phyloP scores from a whole-genome alignment of 2,113 vertebrate species.

The Alligator sinensis region DNA sequence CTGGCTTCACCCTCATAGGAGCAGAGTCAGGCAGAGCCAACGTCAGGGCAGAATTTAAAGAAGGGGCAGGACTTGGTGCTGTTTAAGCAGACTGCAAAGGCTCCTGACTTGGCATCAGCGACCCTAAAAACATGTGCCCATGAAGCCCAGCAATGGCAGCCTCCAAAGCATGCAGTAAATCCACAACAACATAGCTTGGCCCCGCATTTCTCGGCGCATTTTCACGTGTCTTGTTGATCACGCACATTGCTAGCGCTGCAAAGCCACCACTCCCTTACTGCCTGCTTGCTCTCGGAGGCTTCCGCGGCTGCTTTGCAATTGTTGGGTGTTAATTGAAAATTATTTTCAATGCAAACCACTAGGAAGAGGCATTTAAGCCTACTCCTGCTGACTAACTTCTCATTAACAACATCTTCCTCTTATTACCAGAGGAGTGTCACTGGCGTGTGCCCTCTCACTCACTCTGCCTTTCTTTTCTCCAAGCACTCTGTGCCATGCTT shows the following conservation, averaged over 20 bases:
- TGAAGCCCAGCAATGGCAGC: background rate
- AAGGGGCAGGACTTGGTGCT: background rate
- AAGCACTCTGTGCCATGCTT: background rate
- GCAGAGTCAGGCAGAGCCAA: background rate
- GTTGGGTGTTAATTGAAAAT: background rate
- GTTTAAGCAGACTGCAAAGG: background rate
- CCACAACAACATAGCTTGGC: background rate
- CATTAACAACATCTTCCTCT: background rate
- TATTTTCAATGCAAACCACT: background rate
- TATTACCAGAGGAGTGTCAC: background rate
- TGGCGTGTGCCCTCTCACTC: background rate
- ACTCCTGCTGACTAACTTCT: accelerated
- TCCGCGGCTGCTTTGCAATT: background rate
- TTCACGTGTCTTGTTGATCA: background rate
- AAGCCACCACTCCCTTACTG: background rate
- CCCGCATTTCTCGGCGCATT: background rate
- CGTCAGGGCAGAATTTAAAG: background rate
- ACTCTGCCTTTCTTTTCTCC: background rate
- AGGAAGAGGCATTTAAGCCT: background rate
- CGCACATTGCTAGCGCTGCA: background rate
- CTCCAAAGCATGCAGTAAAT: background rate
- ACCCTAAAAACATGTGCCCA: background rate
- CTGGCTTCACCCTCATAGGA: background rate
- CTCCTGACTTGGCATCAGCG: background rate
- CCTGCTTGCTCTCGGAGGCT: slow-evolving; percentile 3